These are phyloP conservation scores for Operophtera brumata DNA, from an alignment of 2,888 invertebrate genomes.

Conservation along the genomic window DNA sequence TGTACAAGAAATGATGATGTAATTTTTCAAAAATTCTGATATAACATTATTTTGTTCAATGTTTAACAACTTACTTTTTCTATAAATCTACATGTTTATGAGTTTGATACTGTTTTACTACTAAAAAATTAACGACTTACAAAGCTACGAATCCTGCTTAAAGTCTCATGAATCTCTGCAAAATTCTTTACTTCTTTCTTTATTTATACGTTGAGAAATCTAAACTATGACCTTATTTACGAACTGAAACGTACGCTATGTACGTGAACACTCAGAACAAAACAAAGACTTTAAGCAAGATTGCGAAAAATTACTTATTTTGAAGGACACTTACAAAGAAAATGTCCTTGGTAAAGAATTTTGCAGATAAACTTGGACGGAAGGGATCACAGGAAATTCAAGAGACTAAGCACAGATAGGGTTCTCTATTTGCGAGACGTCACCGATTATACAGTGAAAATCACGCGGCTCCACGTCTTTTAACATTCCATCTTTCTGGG, in stretches of 20 bases:
- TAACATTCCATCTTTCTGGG: conserved; percentile 72
- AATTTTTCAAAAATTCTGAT: background rate
- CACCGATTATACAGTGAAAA: conserved; percentile 75
- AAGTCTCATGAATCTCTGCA: conserved; percentile 72
- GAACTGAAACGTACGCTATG: background rate
- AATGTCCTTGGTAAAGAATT: conserved; percentile 73
- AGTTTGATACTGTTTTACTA: no score
- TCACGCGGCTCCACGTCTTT: conserved; percentile 73
- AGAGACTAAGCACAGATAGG: conserved; percentile 52
- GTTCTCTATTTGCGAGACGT: conserved; percentile 70
- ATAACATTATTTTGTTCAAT: no score
- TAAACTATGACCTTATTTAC: background rate
- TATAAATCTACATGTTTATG: no score
- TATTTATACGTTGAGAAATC: background rate
- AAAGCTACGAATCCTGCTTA: conserved; percentile 51
- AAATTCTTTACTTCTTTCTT: conserved; percentile 68
- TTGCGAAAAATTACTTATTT: conserved; percentile 38
- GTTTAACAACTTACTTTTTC: no score
- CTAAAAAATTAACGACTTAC: no score
- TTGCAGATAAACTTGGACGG: conserved; percentile 64
- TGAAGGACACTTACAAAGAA: conserved; percentile 63
- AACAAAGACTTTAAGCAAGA: conserved; percentile 75
- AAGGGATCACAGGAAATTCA: conserved; percentile 29
- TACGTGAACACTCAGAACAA: no score
- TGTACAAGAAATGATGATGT: background rate